Evolutionary conservation across 2,113 vertebrate species (phyloP).

Genomic region (Halichoerus grypus): DNA sequence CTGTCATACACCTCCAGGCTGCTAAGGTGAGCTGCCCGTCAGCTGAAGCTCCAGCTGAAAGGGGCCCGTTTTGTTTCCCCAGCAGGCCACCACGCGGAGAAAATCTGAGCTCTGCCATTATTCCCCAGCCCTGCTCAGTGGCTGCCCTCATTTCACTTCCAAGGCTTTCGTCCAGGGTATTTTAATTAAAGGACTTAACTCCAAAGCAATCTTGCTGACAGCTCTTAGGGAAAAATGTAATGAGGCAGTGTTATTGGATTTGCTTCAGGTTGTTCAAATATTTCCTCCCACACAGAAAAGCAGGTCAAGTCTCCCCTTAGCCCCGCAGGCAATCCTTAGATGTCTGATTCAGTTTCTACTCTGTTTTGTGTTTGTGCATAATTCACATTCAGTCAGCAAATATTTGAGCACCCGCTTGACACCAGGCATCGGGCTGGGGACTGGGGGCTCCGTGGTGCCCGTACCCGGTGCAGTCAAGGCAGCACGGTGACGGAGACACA

Average conservation of each 20-base stretch:
- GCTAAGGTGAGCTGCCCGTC: conserved; percentile 84
- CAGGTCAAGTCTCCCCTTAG: conserved; percentile 66
- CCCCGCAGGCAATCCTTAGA: conserved; percentile 30
- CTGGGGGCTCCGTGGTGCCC: not conserved
- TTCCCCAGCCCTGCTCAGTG: not conserved
- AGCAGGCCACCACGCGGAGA: not conserved
- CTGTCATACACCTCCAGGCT: conserved; percentile 84
- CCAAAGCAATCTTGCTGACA: conserved; percentile 62
- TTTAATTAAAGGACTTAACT: conserved; percentile 78
- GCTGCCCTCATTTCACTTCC: conserved; percentile 51
- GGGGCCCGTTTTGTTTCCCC: not conserved
- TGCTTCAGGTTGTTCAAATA: conserved; percentile 74
- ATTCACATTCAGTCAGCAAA: conserved; percentile 20
- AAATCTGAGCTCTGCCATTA: not conserved
- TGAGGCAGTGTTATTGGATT: conserved; percentile 71
- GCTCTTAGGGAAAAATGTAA: conserved; percentile 51
- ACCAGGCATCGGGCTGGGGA: not conserved
- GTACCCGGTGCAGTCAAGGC: not conserved
- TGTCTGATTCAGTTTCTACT: conserved; percentile 48
- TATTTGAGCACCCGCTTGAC: not conserved
- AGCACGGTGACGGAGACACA: not conserved
- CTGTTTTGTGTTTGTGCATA: conserved; percentile 33
- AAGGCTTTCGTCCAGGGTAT: conserved; percentile 55
- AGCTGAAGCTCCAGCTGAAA: not conserved
- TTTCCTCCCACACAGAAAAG: conserved; percentile 69